Conservation (phyloP, 1,140 invertebrate genomes). For the Drosophila subpulchrella region DNA sequence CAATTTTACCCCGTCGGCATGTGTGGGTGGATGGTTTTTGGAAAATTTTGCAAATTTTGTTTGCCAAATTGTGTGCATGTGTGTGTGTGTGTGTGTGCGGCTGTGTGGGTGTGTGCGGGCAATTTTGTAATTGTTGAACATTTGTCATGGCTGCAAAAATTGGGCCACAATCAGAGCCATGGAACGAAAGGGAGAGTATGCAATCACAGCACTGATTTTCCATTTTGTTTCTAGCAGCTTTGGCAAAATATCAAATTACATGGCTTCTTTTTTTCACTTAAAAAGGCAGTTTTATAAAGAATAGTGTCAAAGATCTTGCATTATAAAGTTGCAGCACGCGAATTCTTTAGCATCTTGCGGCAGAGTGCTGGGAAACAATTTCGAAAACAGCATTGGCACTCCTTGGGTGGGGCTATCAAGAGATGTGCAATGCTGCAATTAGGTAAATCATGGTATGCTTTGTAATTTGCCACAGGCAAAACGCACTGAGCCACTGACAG, state of each 20-base stretch:
- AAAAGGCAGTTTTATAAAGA: neutral
- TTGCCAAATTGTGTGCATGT: constrained; percentile 4
- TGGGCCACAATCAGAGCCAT: constrained; percentile 29
- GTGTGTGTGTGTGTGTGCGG: neutral
- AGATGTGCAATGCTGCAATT: constrained; percentile 47
- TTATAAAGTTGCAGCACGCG: neutral
- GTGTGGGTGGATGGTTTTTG: constrained; percentile 12
- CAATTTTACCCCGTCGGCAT: constrained; percentile 34
- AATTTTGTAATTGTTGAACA: constrained; percentile 51
- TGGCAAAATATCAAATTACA: neutral
- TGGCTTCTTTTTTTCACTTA: neutral
- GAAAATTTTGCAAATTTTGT: constrained; percentile 67
- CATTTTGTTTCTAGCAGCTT: neutral
- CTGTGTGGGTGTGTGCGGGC: neutral
- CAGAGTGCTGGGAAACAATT: no score
- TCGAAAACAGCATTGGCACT: neutral
- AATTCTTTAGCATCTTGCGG: neutral
- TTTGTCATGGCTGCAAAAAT: constrained; percentile 37
- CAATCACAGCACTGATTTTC: constrained; percentile 8
- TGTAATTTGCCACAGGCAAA: constrained; percentile 68
- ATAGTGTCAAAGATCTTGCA: no score
- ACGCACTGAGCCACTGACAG: constrained; percentile 42
- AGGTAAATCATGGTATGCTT: constrained; percentile 69
- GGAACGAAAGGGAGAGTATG: constrained; percentile 20
- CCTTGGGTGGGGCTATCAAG: neutral